Base-by-base conservation (phyloP, 2,888 invertebrate species). In the Andrena chrysosceles region DNA sequence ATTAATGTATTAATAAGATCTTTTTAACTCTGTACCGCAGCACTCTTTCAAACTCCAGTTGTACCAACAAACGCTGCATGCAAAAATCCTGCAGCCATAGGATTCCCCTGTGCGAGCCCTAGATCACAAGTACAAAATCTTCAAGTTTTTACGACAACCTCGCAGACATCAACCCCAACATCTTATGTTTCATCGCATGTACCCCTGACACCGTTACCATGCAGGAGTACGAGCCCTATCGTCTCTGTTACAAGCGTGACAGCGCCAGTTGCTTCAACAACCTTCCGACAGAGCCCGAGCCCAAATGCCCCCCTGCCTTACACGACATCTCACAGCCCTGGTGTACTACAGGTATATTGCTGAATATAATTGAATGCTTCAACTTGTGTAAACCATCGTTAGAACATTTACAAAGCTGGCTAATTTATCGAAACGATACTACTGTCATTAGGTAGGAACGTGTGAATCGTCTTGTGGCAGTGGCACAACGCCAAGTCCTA, bases 31-130 rank as follows among this genome's bases (percentile, higher is more conserved):
- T 52, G 3, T 63, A 26, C 87, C 87, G 16, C 92, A 84, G 95
- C 96, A 1, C 95, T 97, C 85, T 98, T 98, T 94, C 97, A 98
- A 94, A 95, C 94, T 7, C 95, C 95, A 10, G 93, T 95, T 67
- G 93, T 94, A 74, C 94, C 94, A 48, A 87, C 89, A 16, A 86
- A 82, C 59, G 83, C 90, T 54, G 79, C 87, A 0, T 88, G 89
- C 63, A 93, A 93, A 74, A 93, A 89, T 78, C 79, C 91, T 5
- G 83, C 90, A 42, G 86, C 89, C 77, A 85, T 91, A 59, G 88
- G 87, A 68, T 92, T 92, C 71, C 85, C 92, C 83, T 95, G 67
- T 91, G 95, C 63, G 92, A 95, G 79, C 93, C 93, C 93, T 0
- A 89, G 91, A 56, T 85, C 91, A 1, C 95, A 68, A 92, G 94